Evolutionary conservation across 2,113 vertebrate genomes (phyloP).

Genomic region (Cervus canadensis): DNA sequence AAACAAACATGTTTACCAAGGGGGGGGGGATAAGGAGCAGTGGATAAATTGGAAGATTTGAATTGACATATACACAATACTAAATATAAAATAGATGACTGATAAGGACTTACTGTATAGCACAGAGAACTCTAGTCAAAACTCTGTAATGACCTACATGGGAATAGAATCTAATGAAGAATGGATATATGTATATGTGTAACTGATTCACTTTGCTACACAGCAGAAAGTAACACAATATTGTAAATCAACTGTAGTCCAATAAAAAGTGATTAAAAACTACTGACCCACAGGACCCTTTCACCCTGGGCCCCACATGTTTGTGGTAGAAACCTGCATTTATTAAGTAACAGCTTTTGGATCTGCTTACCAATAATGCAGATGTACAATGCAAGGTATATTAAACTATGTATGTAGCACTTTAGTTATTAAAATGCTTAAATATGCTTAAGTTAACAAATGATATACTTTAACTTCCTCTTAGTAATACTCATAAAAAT

Average conservation of each 20-base stretch:
- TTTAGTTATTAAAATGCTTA: constrained; percentile 8
- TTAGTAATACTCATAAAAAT: not conserved
- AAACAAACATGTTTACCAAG: not conserved
- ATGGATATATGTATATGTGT: not conserved
- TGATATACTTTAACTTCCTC: not conserved
- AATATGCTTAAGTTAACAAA: not conserved
- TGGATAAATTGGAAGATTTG: not conserved
- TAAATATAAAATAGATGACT: not conserved
- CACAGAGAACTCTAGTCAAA: not conserved
- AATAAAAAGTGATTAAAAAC: not conserved
- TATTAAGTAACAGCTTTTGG: not conserved
- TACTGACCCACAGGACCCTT: not conserved
- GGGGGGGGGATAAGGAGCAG: not conserved
- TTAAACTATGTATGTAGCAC: not conserved
- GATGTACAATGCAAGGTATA: not conserved
- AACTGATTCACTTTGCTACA: not conserved
- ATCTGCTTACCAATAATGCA: not conserved
- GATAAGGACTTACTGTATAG: not conserved
- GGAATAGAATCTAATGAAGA: not conserved
- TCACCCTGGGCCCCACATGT: not conserved
- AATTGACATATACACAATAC: not conserved
- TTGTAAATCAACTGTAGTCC: not conserved
- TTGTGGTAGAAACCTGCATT: not conserved
- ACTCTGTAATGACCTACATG: not conserved
- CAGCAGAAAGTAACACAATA: not conserved